Evolutionary conservation across 2,113 vertebrate species (phyloP).

Genomic region (Columbina picui): DNA sequence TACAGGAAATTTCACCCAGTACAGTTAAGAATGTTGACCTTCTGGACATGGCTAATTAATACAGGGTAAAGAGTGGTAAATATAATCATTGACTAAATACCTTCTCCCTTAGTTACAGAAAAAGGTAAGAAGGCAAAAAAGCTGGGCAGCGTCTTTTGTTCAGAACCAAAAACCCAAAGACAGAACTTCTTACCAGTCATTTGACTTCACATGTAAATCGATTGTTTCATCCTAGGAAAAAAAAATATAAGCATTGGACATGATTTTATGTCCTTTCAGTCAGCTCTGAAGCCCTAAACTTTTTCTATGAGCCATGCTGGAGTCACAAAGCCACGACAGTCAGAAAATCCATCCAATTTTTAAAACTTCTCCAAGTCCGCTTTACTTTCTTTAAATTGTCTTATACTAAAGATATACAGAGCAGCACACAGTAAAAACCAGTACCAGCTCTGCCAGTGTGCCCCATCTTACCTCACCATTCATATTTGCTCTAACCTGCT

Average conservation of each 20-base stretch:
- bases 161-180: background rate
- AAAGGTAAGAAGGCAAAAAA: background rate
- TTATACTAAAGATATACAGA: background rate
- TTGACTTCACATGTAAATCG: constrained; percentile 18
- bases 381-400: background rate
- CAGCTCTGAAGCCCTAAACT: background rate
- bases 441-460: background rate
- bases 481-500: background rate
- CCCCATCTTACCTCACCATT: background rate
- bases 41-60: background rate
- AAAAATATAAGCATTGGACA: background rate
- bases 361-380: background rate
- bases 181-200: constrained; percentile 49
- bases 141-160: background rate
- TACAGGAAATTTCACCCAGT: background rate
- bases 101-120: background rate
- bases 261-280: background rate
- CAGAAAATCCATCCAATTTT: background rate
- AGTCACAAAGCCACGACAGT: background rate
- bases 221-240: constrained; percentile 39
- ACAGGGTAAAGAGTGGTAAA: background rate
- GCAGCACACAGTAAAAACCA: background rate
- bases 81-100: background rate
- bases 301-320: background rate
- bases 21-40: background rate